Evolutionary conservation across 2,888 invertebrate genomes (phyloP).

Genomic region (Nomada fabriciana): DNA sequence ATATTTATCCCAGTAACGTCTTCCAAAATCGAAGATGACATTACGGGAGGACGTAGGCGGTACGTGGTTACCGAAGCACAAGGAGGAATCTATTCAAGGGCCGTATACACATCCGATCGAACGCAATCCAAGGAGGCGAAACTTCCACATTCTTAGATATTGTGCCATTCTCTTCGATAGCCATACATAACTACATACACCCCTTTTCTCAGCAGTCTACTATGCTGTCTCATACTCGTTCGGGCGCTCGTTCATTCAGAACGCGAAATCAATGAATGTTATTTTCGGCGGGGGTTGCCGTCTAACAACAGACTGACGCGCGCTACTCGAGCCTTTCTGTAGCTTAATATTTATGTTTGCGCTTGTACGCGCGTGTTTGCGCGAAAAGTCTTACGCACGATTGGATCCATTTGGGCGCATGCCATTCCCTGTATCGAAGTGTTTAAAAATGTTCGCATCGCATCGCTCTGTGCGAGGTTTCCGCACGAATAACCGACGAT

Average conservation of each 20-base stretch:
- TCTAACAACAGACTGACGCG: slow-evolving; percentile 45
- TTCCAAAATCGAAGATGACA: slow-evolving; percentile 57
- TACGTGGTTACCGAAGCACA: slow-evolving; percentile 26
- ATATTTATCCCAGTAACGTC: slow-evolving; percentile 63
- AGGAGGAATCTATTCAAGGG: slow-evolving; percentile 38
- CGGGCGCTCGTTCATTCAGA: slow-evolving; percentile 67
- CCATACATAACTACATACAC: slow-evolving; percentile 57
- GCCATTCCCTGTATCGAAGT: background rate
- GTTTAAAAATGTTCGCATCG: background rate
- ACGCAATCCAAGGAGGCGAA: slow-evolving; percentile 50
- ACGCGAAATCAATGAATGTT: slow-evolving; percentile 77
- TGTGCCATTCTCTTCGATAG: slow-evolving; percentile 65
- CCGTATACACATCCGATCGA: slow-evolving; percentile 37
- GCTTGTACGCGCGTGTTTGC: background rate
- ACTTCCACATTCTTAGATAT: slow-evolving; percentile 61
- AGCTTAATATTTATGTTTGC: background rate
- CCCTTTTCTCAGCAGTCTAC: slow-evolving; percentile 49
- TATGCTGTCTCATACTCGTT: slow-evolving; percentile 65
- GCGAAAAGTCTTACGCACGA: slow-evolving; percentile 11
- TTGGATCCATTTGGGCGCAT: background rate
- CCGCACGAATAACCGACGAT: background rate
- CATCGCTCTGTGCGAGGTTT: background rate
- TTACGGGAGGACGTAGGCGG: slow-evolving; percentile 63
- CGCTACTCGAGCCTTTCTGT: slow-evolving; percentile 19
- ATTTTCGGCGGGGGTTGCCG: slow-evolving; percentile 72